Evolutionary conservation across 2,797 vertebrate species (phyloP).

Genomic region (Echeneis naucrates): DNA sequence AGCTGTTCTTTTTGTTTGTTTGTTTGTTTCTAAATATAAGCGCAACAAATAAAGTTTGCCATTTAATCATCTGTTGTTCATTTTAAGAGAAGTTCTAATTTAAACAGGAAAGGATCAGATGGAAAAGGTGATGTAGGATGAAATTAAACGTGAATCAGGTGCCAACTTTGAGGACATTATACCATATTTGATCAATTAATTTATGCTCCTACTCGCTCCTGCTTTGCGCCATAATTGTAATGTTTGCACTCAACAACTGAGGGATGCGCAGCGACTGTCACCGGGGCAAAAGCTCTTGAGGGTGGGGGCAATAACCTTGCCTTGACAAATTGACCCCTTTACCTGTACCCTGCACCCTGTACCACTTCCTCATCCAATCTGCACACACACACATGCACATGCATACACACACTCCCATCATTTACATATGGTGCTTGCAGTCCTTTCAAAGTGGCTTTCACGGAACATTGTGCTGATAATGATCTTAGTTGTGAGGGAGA

Average conservation of each 20-base stretch:
- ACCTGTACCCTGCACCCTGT: slow-evolving; percentile 74
- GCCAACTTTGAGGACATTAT: too few species aligned
- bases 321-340: slow-evolving; percentile 79
- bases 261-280: slow-evolving; percentile 13
- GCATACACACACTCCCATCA: slow-evolving; percentile 62
- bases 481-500: slow-evolving; percentile 78
- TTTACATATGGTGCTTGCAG: slow-evolving; percentile 83
- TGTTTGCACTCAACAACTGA: background rate
- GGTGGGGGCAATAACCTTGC: slow-evolving; percentile 65
- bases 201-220: slow-evolving; percentile 16
- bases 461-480: slow-evolving; percentile 86
- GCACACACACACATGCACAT: slow-evolving; percentile 43
- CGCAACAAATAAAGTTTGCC: background rate
- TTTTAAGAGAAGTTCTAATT: background rate
- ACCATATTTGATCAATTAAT: background rate
- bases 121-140: background rate
- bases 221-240: background rate
- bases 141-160: background rate
- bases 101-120: background rate
- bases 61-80: background rate
- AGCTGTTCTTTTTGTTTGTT: background rate
- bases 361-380: slow-evolving; percentile 51
- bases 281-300: slow-evolving; percentile 26
- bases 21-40: background rate
- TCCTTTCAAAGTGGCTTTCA: slow-evolving; percentile 86